Evolutionary conservation across 2,113 vertebrate genomes (phyloP), one percentile per base, ranked within the genome.

Genomic region (Ptilorrhoa leucosticta): DNA sequence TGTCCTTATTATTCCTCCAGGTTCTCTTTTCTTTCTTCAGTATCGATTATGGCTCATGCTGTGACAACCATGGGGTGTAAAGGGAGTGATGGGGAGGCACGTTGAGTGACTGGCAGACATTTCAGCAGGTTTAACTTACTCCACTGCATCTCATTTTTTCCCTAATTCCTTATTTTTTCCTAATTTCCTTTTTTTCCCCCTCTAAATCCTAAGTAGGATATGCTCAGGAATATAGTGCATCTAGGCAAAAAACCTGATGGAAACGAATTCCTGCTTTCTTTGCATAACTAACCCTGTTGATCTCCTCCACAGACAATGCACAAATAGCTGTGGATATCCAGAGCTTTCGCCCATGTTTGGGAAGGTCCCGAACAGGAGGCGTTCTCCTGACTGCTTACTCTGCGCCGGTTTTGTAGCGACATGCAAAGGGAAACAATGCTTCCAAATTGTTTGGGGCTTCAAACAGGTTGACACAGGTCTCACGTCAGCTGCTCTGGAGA

Each of bases 401-500:
- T 79, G 69, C 1, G 3, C 53, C 60, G 57, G 75, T 94, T 93
- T 93, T 94, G 65, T 71, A 50, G 57, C 48, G n/a, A 30, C 31
- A 83, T 8, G n/a, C 33, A 24, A 35, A 93, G 80, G 77, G 42
- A 64, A 94, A 96, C 91, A 94, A 92, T 64, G 80, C 50, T 37
- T 75, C 83, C 73, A 54, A 81, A 89, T 47, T 50, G 87, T 75
- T 50, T 48, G 76, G 71, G 61, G 47, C 61, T 88, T 93, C 84
- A 48, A 75, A 93, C 47, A 80, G 65, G 61, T 80, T 91, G 68
- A 73, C 42, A 39, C 18, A 68, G 96, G 66, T 68, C 87, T 73
- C 83, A 4, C 5, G 21, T 84, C 96, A 97, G 94, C 87, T 64
- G 73, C 83, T 96, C 90, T 75, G 23, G 72, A 95, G 94, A 92